A percentile compares a stretch with the other conserved stretches of the same genome.
phyloP scores from a whole-genome alignment of 2,113 vertebrate species.

The Ascaphus truei region DNA sequence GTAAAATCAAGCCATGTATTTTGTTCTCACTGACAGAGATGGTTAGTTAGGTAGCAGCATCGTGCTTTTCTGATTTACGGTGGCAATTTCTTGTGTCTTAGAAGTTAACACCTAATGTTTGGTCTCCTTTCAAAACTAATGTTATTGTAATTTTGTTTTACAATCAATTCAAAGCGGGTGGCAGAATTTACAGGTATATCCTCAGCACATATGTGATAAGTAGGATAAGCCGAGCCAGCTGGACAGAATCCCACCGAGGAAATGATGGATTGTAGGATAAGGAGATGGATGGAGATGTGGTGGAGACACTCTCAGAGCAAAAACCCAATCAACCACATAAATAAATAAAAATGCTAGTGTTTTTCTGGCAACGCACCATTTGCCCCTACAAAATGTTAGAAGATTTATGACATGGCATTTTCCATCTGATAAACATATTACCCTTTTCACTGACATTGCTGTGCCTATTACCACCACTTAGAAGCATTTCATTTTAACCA shows the following conservation, averaged over 20 bases:
- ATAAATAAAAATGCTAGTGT: conserved; percentile 20
- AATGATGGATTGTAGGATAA: conserved; percentile 16
- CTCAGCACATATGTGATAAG: conserved; percentile 19
- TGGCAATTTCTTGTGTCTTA: neutral
- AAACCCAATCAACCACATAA: conserved; percentile 33
- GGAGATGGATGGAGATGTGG: conserved; percentile 1
- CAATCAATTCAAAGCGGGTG: conserved; percentile 9
- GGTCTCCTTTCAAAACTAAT: conserved; percentile 14
- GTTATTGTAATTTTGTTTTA: neutral
- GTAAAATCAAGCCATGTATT: too few species aligned
- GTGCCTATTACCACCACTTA: too few species aligned
- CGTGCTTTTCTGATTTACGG: neutral
- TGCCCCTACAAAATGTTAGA: conserved; percentile 17
- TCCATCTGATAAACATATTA: conserved; percentile 31
- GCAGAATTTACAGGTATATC: conserved; percentile 28
- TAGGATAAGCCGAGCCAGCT: neutral
- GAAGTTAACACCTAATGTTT: conserved; percentile 10
- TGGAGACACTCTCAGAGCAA: conserved; percentile 12
- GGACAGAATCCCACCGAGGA: conserved; percentile 9
- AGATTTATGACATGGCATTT: conserved; percentile 31
- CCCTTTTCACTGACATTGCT: conserved; percentile 9
- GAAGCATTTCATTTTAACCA: too few species aligned
- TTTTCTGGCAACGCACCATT: conserved; percentile 30
- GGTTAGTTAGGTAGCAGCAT: too few species aligned
- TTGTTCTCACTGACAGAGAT: too few species aligned